phyloP scores from a whole-genome alignment of 2,888 invertebrate genomes.

The Drosophila imparisetae region DNA sequence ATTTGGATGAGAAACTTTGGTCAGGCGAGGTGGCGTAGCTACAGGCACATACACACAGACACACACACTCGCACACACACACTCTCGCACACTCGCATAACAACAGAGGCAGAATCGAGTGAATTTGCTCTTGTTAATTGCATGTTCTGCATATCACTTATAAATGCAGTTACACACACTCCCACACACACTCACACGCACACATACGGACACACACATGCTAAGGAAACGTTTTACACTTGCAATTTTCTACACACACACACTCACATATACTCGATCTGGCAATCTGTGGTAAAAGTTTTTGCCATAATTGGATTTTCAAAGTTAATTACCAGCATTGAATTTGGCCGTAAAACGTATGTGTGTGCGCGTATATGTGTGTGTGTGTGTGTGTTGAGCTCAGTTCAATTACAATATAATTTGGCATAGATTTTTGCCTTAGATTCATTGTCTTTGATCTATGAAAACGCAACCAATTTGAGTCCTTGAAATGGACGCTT shows the following conservation, averaged over 20 bases:
- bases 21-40: conserved; percentile 4
- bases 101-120: conserved; percentile 48
- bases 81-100: background rate
- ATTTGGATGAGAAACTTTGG: background rate
- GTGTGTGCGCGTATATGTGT: background rate
- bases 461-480: conserved; percentile 5
- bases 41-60: conserved; percentile 1
- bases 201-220: conserved; percentile 11
- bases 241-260: conserved; percentile 35
- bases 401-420: conserved; percentile 69
- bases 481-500: conserved; percentile 9
- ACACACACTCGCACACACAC: background rate
- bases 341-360: conserved; percentile 73
- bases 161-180: conserved; percentile 66
- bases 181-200: conserved; percentile 18
- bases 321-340: conserved; percentile 82
- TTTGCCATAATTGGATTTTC: conserved; percentile 82
- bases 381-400: conserved; percentile 25
- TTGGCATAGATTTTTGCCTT: conserved; percentile 68
- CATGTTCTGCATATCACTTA: conserved; percentile 82
- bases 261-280: conserved; percentile 27
- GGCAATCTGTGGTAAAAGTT: conserved; percentile 67
- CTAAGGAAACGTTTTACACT: conserved; percentile 50
- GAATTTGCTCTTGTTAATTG: conserved; percentile 82
- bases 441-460: conserved; percentile 31